A percentile compares a stretch with the other conserved stretches of the same genome.
Evolutionary conservation across 2,888 invertebrate species (phyloP).

Genomic region (Spicauda simplicius): DNA sequence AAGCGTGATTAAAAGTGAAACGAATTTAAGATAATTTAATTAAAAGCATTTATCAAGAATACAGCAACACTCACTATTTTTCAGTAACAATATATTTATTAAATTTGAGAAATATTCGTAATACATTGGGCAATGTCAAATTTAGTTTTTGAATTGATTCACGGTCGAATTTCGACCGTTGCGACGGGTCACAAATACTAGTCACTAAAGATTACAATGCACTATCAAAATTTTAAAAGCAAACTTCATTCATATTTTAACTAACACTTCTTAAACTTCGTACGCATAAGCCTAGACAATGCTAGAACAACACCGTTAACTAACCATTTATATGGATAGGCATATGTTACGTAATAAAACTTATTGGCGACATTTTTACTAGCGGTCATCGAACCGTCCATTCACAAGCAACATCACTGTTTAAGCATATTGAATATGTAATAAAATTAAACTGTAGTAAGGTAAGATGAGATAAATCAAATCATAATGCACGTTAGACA

Average conservation of each 20-base stretch:
- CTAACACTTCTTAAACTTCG: conserved; percentile 9
- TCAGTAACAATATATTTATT: no score
- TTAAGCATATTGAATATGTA: not conserved
- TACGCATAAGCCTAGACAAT: conserved; percentile 29
- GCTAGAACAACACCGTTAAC: conserved; percentile 34
- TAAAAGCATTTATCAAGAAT: no score
- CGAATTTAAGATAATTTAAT: no score
- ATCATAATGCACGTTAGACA: conserved; percentile 29
- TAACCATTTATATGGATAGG: conserved; percentile 31
- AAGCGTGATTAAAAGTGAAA: no score
- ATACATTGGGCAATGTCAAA: no score
- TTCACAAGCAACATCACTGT: conserved; percentile 32
- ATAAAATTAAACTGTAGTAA: not conserved
- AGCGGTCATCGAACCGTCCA: conserved; percentile 45
- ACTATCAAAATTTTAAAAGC: no score
- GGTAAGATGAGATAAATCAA: conserved; percentile 56
- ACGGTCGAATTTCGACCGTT: no score
- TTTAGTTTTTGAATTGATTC: no score
- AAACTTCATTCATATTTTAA: not conserved
- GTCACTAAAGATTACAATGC: no score
- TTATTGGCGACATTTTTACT: conserved; percentile 46
- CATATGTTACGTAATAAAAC: conserved; percentile 41
- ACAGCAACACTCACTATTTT: no score
- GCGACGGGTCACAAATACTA: no score
- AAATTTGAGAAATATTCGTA: no score